A percentile compares a stretch with the other conserved stretches of the same genome.
phyloP scores from a whole-genome alignment of 2,113 vertebrate genomes.

The Rhadina sibilatrix region DNA sequence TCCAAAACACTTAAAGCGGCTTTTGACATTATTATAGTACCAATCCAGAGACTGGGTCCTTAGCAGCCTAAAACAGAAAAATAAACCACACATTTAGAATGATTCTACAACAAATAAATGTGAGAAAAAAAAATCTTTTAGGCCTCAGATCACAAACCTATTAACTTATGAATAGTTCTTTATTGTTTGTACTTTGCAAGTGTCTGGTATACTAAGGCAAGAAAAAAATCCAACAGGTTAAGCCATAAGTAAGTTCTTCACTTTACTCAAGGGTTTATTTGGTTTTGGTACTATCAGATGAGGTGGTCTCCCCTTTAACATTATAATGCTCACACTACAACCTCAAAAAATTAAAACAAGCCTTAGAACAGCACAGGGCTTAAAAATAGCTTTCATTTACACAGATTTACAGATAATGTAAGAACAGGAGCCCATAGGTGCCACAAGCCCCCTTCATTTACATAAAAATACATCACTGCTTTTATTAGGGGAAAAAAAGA shows the following conservation, averaged over 20 bases:
- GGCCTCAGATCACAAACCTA: background rate
- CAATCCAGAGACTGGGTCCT: conserved; percentile 93
- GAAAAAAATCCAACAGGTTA: background rate
- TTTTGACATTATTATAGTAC: conserved; percentile 98
- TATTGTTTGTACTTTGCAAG: background rate
- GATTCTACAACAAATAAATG: background rate
- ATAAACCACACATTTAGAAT: background rate
- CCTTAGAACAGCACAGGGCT: background rate
- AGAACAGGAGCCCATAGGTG: background rate
- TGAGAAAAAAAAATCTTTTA: background rate
- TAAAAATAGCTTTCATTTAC: background rate
- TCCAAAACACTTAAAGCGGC: conserved; percentile 95
- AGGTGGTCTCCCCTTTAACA: background rate
- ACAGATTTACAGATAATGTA: background rate
- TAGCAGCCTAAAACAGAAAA: conserved; percentile 78
- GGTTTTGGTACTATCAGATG: background rate
- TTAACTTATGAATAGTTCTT: background rate
- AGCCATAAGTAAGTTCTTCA: background rate
- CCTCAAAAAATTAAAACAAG: background rate
- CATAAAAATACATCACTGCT: background rate
- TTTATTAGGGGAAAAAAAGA: background rate
- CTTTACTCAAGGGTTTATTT: background rate
- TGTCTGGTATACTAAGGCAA: background rate
- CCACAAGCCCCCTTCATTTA: background rate
- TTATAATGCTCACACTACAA: background rate